Percentiles rank a stretch among this genome's conserved stretches.
These are phyloP conservation scores for Nomada flava DNA, from an alignment of 2,888 invertebrate genomes.

Conservation along the genomic window DNA sequence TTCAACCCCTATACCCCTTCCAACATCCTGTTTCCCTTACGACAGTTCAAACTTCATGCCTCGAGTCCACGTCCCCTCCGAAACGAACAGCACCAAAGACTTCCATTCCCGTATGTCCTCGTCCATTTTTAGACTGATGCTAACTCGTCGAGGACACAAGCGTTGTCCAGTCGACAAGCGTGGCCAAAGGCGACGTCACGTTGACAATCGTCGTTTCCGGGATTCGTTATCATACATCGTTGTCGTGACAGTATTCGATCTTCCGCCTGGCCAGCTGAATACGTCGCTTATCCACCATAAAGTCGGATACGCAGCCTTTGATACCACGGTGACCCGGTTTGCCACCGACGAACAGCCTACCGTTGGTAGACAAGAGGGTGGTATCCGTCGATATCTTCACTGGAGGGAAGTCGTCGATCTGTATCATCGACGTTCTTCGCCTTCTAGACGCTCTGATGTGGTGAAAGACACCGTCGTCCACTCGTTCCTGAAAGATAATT, in stretches of 20 bases:
- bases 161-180: slow-evolving; percentile 51
- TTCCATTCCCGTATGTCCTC: slow-evolving; percentile 7
- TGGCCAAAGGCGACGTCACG: slow-evolving; percentile 58
- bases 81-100: slow-evolving; percentile 19
- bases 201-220: slow-evolving; percentile 59
- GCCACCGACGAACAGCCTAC: slow-evolving; percentile 82
- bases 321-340: slow-evolving; percentile 81
- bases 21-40: background rate
- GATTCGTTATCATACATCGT: slow-evolving; percentile 82
- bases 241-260: slow-evolving; percentile 82
- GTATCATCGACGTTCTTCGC: slow-evolving; percentile 78
- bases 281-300: slow-evolving; percentile 81
- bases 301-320: slow-evolving; percentile 81
- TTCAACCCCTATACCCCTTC: background rate
- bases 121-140: slow-evolving; percentile 45
- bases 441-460: slow-evolving; percentile 80
- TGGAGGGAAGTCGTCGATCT: slow-evolving; percentile 78
- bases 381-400: slow-evolving; percentile 77
- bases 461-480: slow-evolving; percentile 82
- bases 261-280: slow-evolving; percentile 80
- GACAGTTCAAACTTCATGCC: slow-evolving; percentile 6
- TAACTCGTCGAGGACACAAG: slow-evolving; percentile 59
- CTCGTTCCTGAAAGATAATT: slow-evolving; percentile 74
- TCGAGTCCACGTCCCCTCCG: background rate
- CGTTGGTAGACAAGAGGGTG: slow-evolving; percentile 80